Percentiles rank a stretch among this genome's conserved stretches.
These are phyloP conservation scores for Vireo altiloquus DNA, from an alignment of 2,113 vertebrate species.

Conservation along the genomic window DNA sequence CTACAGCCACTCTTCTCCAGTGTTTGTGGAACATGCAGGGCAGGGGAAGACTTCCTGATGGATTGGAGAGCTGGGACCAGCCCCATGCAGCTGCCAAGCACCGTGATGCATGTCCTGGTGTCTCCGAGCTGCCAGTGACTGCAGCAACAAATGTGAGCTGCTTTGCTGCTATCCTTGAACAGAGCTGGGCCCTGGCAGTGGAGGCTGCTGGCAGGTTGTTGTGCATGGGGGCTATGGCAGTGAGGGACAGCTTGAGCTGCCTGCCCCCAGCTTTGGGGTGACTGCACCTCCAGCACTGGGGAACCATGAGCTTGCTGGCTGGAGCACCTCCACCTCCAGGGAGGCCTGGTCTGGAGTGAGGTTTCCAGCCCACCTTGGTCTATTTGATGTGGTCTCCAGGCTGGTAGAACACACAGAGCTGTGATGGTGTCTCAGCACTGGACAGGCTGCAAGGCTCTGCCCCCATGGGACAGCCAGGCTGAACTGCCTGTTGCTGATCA, in stretches of 20 bases:
- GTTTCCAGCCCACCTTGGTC: not conserved
- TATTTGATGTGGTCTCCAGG: not conserved
- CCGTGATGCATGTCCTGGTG: fast-evolving
- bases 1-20: not conserved
- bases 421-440: not conserved
- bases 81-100: fast-evolving
- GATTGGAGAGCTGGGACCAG: no score
- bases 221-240: not conserved
- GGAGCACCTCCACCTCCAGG: not conserved
- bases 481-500: not conserved
- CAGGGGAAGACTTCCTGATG: not conserved
- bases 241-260: not conserved
- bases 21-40: fast-evolving
- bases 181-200: not conserved
- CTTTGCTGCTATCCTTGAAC: not conserved
- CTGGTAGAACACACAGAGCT: not conserved
- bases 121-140: not conserved
- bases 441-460: not conserved
- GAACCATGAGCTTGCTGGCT: not conserved
- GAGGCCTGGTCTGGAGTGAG: not conserved
- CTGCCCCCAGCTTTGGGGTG: not conserved
- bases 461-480: not conserved
- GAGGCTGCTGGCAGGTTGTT: not conserved
- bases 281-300: not conserved
- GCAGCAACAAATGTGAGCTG: not conserved